A percentile compares a stretch with the other conserved stretches of the same genome.
Evolutionary conservation across 2,888 invertebrate genomes (phyloP).

Genomic region (Tinea pellionella): DNA sequence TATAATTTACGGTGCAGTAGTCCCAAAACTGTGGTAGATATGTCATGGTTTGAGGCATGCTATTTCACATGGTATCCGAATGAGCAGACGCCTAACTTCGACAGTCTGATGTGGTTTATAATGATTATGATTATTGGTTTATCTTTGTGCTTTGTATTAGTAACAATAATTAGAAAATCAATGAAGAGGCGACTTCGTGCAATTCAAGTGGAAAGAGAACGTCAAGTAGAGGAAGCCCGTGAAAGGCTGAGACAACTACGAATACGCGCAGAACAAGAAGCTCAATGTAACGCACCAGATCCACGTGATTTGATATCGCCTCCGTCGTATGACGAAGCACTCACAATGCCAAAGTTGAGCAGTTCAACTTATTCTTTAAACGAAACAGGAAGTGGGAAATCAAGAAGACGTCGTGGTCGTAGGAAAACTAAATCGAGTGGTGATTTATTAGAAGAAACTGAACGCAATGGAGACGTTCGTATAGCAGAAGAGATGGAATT

Average conservation of each 20-base stretch:
- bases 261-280: constrained; percentile 63
- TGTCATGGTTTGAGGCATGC: constrained; percentile 78
- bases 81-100: constrained; percentile 41
- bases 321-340: constrained; percentile 82
- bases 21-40: constrained; percentile 71
- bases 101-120: constrained; percentile 71
- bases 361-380: constrained; percentile 69
- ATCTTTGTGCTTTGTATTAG: constrained; percentile 61
- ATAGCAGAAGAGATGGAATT: constrained; percentile 42
- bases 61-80: constrained; percentile 69
- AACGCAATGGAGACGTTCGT: constrained; percentile 47
- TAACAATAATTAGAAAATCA: constrained; percentile 64
- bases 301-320: constrained; percentile 76
- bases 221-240: constrained; percentile 69
- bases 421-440: constrained; percentile 65
- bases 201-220: constrained; percentile 62
- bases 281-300: constrained; percentile 73
- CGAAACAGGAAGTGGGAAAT: constrained; percentile 53
- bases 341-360: constrained; percentile 78
- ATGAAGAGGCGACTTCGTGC: constrained; percentile 64
- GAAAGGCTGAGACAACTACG: constrained; percentile 67
- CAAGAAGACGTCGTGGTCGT: constrained; percentile 44
- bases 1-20: constrained; percentile 73
- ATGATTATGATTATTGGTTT: constrained; percentile 66
- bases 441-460: constrained; percentile 58